Evolutionary conservation across 53 echinoderm and acorn worm genomes (phyloP).

Genomic region (Holothuria leucospilota): DNA sequence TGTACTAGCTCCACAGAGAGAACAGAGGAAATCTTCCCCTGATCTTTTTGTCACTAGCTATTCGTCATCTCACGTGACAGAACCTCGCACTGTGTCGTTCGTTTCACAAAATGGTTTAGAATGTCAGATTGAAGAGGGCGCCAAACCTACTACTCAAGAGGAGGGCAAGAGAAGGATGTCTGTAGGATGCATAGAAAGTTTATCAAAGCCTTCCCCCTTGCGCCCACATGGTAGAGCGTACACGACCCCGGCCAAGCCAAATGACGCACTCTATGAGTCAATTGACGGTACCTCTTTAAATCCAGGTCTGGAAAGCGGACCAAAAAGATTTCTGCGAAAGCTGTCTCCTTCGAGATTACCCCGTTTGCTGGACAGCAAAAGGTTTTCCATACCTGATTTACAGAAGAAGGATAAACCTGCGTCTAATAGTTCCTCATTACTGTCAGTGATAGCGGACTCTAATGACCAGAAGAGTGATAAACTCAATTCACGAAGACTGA

Average conservation of each 20-base stretch:
- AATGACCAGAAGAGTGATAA: background rate
- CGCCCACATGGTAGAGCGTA: conserved; percentile 33
- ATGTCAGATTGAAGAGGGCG: background rate
- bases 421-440: conserved; percentile 14
- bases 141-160: background rate
- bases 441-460: conserved; percentile 16
- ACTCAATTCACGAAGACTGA: background rate
- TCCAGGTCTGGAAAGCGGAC: background rate
- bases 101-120: background rate
- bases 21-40: background rate
- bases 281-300: conserved; percentile 3
- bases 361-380: conserved; percentile 1
- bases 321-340: conserved; percentile 21
- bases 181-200: conserved; percentile 1
- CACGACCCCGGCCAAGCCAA: conserved; percentile 18
- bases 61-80: conserved; percentile 3
- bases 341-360: conserved; percentile 13
- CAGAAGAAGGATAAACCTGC: background rate
- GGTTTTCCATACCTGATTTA: background rate
- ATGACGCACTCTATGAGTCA: conserved; percentile 31
- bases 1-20: background rate
- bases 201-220: background rate
- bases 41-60: conserved; percentile 2
- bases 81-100: conserved; percentile 17
- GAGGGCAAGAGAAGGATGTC: background rate